These are phyloP conservation scores for Aphaenogaster floridana DNA, from an alignment of 1,140 invertebrate genomes.

Conservation along the genomic window DNA sequence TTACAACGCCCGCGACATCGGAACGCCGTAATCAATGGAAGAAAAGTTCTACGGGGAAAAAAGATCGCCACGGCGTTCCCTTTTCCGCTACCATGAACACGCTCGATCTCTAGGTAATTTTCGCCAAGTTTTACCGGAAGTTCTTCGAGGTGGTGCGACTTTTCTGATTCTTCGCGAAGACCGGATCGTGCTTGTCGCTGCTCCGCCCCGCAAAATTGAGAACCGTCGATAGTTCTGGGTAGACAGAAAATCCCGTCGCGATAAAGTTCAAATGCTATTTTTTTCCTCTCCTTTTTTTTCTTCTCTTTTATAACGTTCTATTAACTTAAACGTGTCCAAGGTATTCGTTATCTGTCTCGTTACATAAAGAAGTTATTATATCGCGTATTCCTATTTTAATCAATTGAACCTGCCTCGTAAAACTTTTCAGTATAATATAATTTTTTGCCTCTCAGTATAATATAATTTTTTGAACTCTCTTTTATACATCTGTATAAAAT, in stretches of 20 bases:
- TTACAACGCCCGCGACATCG: conserved; percentile 59
- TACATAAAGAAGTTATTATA: background rate
- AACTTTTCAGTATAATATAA: background rate
- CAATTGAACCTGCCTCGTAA: background rate
- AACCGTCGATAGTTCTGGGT: conserved; percentile 55
- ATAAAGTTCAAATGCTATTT: conserved; percentile 56
- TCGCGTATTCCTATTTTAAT: conserved; percentile 8
- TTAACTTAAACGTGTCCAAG: conserved; percentile 38
- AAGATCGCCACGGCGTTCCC: conserved; percentile 61
- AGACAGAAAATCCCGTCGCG: conserved; percentile 50
- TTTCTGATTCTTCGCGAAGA: conserved; percentile 61
- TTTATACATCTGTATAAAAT: background rate
- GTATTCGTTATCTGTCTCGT: conserved; percentile 24
- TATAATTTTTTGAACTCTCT: conserved; percentile 4
- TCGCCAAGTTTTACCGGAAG: conserved; percentile 75
- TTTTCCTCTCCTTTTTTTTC: background rate
- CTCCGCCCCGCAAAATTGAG: conserved; percentile 64
- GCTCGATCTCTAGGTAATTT: conserved; percentile 77
- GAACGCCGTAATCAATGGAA: conserved; percentile 65
- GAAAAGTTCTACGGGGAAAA: conserved; percentile 59
- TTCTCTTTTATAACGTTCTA: conserved; percentile 29
- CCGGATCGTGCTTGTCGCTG: conserved; percentile 64
- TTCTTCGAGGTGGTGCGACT: conserved; percentile 60
- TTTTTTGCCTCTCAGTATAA: background rate
- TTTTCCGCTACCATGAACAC: conserved; percentile 78